These are phyloP conservation scores for Cavia porcellus DNA, from an alignment of 2,113 vertebrate species.

Conservation along the genomic window DNA sequence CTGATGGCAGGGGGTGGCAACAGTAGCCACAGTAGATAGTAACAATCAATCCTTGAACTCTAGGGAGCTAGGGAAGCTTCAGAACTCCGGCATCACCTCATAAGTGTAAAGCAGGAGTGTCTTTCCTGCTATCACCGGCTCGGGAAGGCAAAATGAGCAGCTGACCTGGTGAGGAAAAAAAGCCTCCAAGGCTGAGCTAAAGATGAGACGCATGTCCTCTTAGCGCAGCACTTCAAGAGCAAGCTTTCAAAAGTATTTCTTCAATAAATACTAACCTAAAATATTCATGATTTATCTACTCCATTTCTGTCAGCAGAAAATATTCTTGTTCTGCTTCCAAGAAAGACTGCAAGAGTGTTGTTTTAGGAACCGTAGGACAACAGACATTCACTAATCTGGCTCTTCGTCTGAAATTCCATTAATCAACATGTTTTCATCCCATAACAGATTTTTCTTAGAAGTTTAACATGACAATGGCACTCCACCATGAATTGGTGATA, in stretches of 20 bases:
- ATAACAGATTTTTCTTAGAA: constrained; percentile 52
- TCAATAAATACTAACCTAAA: constrained; percentile 56
- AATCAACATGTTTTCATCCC: constrained; percentile 44
- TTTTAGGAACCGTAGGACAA: constrained; percentile 36
- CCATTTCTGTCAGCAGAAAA: constrained; percentile 44
- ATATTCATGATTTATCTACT: background rate
- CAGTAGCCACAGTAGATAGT: background rate
- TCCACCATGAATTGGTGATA: background rate
- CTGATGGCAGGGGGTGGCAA: background rate
- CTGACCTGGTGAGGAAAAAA: background rate
- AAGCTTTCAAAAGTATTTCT: constrained; percentile 40
- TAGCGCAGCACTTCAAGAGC: background rate
- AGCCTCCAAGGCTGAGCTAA: background rate
- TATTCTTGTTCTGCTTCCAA: constrained; percentile 43
- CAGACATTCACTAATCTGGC: background rate
- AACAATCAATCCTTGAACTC: background rate
- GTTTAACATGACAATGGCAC: background rate
- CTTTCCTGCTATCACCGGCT: background rate
- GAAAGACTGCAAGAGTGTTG: constrained; percentile 11
- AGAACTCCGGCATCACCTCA: background rate
- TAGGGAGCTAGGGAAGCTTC: background rate
- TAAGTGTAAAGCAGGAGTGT: background rate
- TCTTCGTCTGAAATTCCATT: constrained; percentile 59
- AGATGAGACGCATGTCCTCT: background rate
- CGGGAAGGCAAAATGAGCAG: background rate